These are phyloP conservation scores for Pomphorhynchus laevis DNA, from an alignment of 1,140 invertebrate genomes.

Conservation along the genomic window DNA sequence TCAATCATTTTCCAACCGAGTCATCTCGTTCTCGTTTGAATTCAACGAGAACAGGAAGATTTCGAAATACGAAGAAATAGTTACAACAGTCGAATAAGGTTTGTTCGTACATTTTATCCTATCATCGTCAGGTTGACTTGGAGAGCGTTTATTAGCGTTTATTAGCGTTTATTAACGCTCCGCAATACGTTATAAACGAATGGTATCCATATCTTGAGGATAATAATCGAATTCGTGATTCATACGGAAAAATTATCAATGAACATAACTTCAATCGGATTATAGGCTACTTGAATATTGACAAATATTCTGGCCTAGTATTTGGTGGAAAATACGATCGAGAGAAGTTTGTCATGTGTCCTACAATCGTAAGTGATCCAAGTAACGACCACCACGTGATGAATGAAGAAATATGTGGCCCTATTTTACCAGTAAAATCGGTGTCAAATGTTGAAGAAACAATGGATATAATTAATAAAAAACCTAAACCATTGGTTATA, in stretches of 20 bases:
- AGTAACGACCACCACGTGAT: slow-evolving; percentile 29
- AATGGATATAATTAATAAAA: slow-evolving; percentile 26
- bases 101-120: too few relatives aligned
- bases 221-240: slow-evolving; percentile 34
- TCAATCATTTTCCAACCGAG: too few relatives aligned
- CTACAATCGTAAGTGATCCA: slow-evolving; percentile 38
- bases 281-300: too few relatives aligned
- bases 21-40: too few relatives aligned
- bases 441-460: slow-evolving; percentile 46
- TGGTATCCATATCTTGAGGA: slow-evolving; percentile 58
- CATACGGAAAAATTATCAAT: slow-evolving; percentile 49
- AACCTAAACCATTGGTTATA: slow-evolving; percentile 41
- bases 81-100: too few relatives aligned
- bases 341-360: slow-evolving; percentile 36
- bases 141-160: too few relatives aligned
- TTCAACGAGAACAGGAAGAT: too few relatives aligned
- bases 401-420: slow-evolving; percentile 66
- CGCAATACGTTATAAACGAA: slow-evolving; percentile 27
- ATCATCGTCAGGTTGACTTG: too few relatives aligned
- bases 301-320: too few relatives aligned
- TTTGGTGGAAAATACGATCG: slow-evolving; percentile 38
- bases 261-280: slow-evolving; percentile 37
- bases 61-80: too few relatives aligned
- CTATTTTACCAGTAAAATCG: slow-evolving; percentile 46
- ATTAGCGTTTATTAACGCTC: slow-evolving; percentile 5